Evolutionary conservation across 2,113 vertebrate genomes (phyloP), one percentile per base, ranked within the genome.

Genomic region (Galbula dea): DNA sequence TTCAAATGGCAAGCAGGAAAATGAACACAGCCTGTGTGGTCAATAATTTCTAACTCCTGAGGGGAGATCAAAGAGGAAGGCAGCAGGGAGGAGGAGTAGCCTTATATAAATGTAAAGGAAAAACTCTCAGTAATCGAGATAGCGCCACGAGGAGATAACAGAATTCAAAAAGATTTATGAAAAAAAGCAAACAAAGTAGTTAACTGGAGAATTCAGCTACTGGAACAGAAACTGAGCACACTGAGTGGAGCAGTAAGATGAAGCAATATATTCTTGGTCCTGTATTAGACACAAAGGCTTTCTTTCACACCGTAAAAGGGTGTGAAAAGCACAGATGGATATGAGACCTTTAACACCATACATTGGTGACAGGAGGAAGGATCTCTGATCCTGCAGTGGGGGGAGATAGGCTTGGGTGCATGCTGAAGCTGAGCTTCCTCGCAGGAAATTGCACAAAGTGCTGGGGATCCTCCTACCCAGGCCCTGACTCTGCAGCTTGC

Each of bases 111-210:
- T 61, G 91, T 71, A 83, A 94, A 95, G 76, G 78, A 83, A 95
- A 95, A 91, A 79, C 37, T 75, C 85, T 72, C 51, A 29, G 83
- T 88, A 90, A 82, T 57, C 86, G 92, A 83, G 94, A 95, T 86
- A 95, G 37, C 1, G 0, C 77, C 71, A 30, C 1, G 12, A 94
- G 41, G 69, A 95, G 93, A 93, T 93, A 94, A 91, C 68, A 76
- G 81, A 85, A 95, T 92, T 95, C 68, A 93, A 88, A 95, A 90
- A 82, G 92, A 88, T 83, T 86, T 94, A 81, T 93, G 91, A n/a
- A 86, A 94, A 95, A 95, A 81, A 57, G 68, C 61, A 94, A 95
- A 86, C 86, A 68, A 69, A 94, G 78, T 84, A 81, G 79, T 86
- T 86, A 83, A 74, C 65, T 49, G 55, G 72, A 88, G 68, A 88